These are phyloP conservation scores for Agrochola macilenta DNA, from an alignment of 2,888 invertebrate species.

Conservation along the genomic window DNA sequence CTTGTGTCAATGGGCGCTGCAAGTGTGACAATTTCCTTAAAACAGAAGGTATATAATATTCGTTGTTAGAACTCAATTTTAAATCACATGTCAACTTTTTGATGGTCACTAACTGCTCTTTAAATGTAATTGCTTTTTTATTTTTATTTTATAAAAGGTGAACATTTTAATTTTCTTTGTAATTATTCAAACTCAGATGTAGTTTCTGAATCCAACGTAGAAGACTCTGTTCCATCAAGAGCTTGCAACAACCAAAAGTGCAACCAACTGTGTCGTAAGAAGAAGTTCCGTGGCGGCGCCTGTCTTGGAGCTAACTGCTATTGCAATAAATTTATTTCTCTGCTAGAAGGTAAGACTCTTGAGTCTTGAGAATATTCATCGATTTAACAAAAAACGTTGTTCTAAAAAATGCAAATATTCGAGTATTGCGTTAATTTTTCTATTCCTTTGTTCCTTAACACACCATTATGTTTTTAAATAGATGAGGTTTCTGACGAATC, in stretches of 20 bases:
- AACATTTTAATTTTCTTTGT: neutral
- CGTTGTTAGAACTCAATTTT: too few relatives aligned
- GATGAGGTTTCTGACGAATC: neutral
- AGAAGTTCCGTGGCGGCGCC: constrained; percentile 36
- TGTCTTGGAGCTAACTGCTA: constrained; percentile 35
- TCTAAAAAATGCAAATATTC: too few relatives aligned
- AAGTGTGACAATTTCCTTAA: constrained; percentile 35
- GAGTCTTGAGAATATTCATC: neutral
- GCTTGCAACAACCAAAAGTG: constrained; percentile 36
- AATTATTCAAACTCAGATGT: neutral
- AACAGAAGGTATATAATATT: too few relatives aligned
- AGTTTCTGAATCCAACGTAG: too few relatives aligned
- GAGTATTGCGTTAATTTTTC: too few relatives aligned
- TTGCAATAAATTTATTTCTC: constrained; percentile 33
- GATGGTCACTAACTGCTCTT: too few relatives aligned
- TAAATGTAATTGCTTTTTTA: neutral
- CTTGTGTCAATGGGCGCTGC: constrained; percentile 49
- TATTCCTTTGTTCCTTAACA: too few relatives aligned
- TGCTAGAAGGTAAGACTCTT: constrained; percentile 12
- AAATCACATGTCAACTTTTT: too few relatives aligned
- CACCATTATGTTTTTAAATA: neutral
- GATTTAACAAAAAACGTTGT: neutral
- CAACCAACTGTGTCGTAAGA: constrained; percentile 33
- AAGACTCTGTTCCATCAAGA: constrained; percentile 6
- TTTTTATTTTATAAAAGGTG: neutral